These are phyloP conservation scores for Pemphredon lugubris DNA, from an alignment of 2,888 invertebrate genomes.

Conservation along the genomic window DNA sequence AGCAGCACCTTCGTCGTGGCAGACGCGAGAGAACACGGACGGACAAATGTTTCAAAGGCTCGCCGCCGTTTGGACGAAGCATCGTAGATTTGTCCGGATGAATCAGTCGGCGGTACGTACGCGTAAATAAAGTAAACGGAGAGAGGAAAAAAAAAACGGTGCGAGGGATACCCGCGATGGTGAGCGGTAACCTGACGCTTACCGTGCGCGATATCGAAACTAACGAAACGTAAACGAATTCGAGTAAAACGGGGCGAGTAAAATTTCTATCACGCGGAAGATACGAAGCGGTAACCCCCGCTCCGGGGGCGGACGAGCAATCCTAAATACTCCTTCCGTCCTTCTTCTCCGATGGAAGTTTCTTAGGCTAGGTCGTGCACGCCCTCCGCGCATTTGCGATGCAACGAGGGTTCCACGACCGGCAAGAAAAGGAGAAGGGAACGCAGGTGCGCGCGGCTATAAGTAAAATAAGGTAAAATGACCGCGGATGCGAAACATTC, in stretches of 20 bases:
- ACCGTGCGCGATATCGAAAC: no score
- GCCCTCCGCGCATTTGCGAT: conserved; percentile 42
- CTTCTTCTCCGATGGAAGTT: no score
- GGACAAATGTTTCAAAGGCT: conserved; percentile 64
- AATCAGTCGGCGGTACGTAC: conserved; percentile 18
- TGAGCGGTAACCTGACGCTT: no score
- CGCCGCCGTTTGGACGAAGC: conserved; percentile 23
- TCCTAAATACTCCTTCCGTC: no score
- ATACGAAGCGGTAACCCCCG: no score
- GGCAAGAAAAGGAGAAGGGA: conserved; percentile 8
- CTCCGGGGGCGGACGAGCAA: no score
- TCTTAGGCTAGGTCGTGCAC: conserved; percentile 44
- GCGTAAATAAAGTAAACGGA: conserved; percentile 5
- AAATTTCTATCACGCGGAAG: no score
- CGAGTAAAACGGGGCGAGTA: no score
- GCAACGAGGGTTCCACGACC: conserved; percentile 28
- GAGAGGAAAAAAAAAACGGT: not conserved
- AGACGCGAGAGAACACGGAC: conserved; percentile 53
- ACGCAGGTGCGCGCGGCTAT: conserved; percentile 43
- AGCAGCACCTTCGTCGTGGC: conserved; percentile 32
- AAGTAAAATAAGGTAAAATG: conserved; percentile 37
- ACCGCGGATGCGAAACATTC: conserved; percentile 22
- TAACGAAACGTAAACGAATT: no score
- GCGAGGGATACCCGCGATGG: no score
- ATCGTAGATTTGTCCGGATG: conserved; percentile 45